These are phyloP conservation scores for Anastrepha obliqua DNA, from an alignment of 1,140 invertebrate species.

Conservation along the genomic window DNA sequence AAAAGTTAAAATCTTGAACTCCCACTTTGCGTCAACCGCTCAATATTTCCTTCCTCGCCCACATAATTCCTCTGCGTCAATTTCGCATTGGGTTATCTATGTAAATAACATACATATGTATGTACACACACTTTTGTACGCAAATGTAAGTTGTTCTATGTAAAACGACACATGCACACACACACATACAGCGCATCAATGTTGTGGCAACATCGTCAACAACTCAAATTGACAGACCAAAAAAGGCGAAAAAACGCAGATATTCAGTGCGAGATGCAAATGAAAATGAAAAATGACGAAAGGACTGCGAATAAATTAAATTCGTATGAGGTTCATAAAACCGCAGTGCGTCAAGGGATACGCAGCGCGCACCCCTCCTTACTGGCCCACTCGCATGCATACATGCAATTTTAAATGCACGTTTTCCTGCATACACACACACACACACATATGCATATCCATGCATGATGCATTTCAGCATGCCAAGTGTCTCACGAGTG, in stretches of 20 bases:
- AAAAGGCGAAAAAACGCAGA: neutral
- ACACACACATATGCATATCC: neutral
- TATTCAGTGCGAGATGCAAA: slow-evolving; percentile 45
- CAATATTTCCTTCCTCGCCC: no score
- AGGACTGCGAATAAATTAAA: slow-evolving; percentile 34
- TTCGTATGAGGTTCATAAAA: slow-evolving; percentile 47
- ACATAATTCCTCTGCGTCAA: no score
- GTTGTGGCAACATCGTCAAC: slow-evolving; percentile 23
- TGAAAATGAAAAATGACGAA: slow-evolving; percentile 41
- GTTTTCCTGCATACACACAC: neutral
- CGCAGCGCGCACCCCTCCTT: neutral
- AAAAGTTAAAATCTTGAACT: no score
- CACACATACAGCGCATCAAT: slow-evolving; percentile 25
- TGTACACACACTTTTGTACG: neutral
- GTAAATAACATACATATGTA: neutral
- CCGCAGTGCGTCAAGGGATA: slow-evolving; percentile 27
- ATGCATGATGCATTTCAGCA: neutral
- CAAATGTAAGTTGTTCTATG: neutral
- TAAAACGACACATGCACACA: neutral
- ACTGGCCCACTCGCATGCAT: neutral
- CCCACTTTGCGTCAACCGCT: no score
- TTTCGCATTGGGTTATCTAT: neutral
- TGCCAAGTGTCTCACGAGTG: neutral
- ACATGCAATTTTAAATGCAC: no score
- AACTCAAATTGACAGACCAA: slow-evolving; percentile 10